phyloP scores from a whole-genome alignment of 2,888 invertebrate genomes.

The Meghimatium bilineatum region DNA sequence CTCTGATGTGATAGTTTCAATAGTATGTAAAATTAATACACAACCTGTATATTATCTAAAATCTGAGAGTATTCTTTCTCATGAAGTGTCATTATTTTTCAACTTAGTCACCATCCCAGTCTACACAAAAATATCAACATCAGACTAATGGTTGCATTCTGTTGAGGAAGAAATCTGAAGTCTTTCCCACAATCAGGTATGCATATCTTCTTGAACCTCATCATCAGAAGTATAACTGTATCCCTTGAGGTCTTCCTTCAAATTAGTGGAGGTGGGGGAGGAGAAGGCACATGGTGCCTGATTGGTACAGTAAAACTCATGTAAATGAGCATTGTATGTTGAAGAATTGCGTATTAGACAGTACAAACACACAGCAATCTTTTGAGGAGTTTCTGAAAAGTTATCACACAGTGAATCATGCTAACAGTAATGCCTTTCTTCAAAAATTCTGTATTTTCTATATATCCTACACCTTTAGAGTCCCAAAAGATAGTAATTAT shows the following conservation, averaged over 20 bases:
- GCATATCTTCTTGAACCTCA: no score
- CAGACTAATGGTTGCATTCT: no score
- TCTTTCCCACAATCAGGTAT: no score
- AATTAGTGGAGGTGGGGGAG: not conserved
- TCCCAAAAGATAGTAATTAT: not conserved
- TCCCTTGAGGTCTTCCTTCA: no score
- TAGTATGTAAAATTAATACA: not conserved
- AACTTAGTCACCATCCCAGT: no score
- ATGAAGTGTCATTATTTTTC: no score
- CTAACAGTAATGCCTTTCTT: not conserved
- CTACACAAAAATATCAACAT: no score
- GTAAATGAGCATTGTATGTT: not conserved
- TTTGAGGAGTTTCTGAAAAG: not conserved
- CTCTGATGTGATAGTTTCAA: not conserved
- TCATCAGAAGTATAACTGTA: no score
- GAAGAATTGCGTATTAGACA: not conserved
- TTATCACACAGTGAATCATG: not conserved
- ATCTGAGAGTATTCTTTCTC: no score
- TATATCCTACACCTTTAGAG: not conserved
- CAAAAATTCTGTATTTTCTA: not conserved
- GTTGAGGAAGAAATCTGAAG: no score
- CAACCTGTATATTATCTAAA: not conserved
- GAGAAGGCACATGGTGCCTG: not conserved
- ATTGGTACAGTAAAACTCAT: not conserved
- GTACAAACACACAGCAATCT: not conserved